These are phyloP conservation scores for Tetranychus piercei DNA, from an alignment of 2,888 invertebrate species.

Conservation along the genomic window DNA sequence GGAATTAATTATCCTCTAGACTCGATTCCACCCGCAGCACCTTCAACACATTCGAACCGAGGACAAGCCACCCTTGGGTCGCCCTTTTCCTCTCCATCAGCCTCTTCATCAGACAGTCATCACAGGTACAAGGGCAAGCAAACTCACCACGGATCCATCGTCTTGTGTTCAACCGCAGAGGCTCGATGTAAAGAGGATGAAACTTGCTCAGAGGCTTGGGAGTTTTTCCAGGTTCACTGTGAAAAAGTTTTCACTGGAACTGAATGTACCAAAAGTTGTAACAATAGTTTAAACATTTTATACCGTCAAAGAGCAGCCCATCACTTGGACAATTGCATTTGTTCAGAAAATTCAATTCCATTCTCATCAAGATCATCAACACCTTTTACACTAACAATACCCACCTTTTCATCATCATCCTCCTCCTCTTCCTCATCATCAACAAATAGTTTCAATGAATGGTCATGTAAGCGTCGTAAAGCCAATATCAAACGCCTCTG, in stretches of 20 bases:
- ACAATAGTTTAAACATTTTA: background rate
- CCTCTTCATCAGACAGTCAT: background rate
- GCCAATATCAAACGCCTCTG: conserved; percentile 3
- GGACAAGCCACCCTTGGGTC: no score
- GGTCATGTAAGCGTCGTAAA: background rate
- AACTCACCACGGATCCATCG: background rate
- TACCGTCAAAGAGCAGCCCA: background rate
- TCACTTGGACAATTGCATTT: background rate
- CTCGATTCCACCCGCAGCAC: background rate
- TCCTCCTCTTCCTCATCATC: no score
- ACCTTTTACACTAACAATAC: no score
- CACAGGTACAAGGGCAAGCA: background rate
- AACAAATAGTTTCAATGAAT: background rate
- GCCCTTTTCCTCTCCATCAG: no score
- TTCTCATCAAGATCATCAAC: no score
- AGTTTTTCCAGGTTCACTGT: background rate
- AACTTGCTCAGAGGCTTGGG: background rate
- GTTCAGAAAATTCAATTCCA: background rate
- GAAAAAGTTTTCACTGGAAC: background rate
- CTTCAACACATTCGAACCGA: no score
- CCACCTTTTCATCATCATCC: no score
- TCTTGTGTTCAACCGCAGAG: background rate
- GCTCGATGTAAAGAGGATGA: conserved; percentile 1
- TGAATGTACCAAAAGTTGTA: conserved; percentile 7
- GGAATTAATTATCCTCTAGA: background rate